Evolutionary conservation across 1,140 invertebrate genomes (phyloP), one percentile per base, ranked within the genome.

Genomic region (Leptinotarsa texana): DNA sequence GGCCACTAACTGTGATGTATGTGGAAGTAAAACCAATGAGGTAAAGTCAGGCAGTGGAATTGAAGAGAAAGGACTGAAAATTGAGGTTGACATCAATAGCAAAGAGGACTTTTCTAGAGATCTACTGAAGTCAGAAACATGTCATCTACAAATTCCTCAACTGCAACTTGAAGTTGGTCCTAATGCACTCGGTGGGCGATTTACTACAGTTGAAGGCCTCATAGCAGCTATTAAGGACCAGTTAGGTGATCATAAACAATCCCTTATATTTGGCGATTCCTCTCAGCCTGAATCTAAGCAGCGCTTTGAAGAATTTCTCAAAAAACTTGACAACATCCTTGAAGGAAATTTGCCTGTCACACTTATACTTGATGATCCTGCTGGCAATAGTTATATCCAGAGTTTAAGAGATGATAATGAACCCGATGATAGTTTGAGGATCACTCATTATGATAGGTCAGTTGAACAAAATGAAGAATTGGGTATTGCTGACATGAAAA

Each of bases 401-500:
- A 93, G 91, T 85, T 81, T 92, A 17, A 89, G 87, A 77, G 89
- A 89, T 61, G 90, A 90, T 49, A 88, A 91, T 71, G 63, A 80
- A 76, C 85, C 91, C 88, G 93, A 85, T 78, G 77, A 82, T 48
- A 89, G 91, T 79, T 85, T 99, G 65, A 91, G 86, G 57, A 91
- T 98, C 18, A 91, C 88, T 1, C 88, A 92, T 33, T 99, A 99
- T 84, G 92, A 95, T 78, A 88, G 98, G 75, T 91, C 86, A 33
- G 94, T 88, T 83, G 96, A 99, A 51, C 96, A 99, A 84, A 98
- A 99, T 85, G 98, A 99, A 78, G 93, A 96, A 73, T 88, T 99
- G 4, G 98, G 98, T 4, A 85, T 99, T 3, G 99, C 98, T 84
- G 97, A 99, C 83, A 98, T 99, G 91, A 98, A 97, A 87, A 95